Conservation (phyloP, 30 jellyfish, hydroid and myxozoan species). For the Mastigias papua region DNA sequence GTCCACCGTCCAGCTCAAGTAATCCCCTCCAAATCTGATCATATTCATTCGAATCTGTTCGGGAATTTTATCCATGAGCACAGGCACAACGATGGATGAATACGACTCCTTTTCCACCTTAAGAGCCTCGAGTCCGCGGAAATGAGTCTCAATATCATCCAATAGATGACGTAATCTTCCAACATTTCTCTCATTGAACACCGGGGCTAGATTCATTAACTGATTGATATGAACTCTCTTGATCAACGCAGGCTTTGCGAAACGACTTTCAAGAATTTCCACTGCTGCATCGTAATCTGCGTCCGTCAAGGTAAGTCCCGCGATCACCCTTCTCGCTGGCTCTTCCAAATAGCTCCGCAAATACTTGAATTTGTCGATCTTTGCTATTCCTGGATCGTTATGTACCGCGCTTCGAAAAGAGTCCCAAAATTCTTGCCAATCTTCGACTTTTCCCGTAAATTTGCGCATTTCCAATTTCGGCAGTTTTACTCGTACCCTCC, state of each 20-base stretch:
- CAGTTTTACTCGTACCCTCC: slow-evolving; percentile 10
- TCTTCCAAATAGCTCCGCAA: slow-evolving; percentile 24
- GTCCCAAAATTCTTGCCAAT: slow-evolving; percentile 54
- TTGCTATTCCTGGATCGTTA: neutral
- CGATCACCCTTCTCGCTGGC: slow-evolving; percentile 37
- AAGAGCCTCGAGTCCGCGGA: slow-evolving; percentile 47
- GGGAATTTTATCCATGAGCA: slow-evolving; percentile 46
- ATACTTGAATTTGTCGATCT: slow-evolving; percentile 24
- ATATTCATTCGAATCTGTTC: slow-evolving; percentile 19
- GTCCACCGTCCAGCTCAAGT: slow-evolving; percentile 19
- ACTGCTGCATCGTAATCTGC: slow-evolving; percentile 36
- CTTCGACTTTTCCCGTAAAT: slow-evolving; percentile 21
- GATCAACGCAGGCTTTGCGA: slow-evolving; percentile 32
- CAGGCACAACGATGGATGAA: slow-evolving; percentile 46
- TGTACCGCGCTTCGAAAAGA: slow-evolving; percentile 36
- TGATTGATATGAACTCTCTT: slow-evolving; percentile 49
- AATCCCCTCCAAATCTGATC: slow-evolving; percentile 31
- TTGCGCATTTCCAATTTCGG: slow-evolving; percentile 46
- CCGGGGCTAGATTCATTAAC: slow-evolving; percentile 14
- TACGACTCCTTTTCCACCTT: slow-evolving; percentile 25
- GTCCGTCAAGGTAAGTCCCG: slow-evolving; percentile 43
- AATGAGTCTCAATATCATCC: slow-evolving; percentile 47
- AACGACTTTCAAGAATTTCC: slow-evolving; percentile 7
- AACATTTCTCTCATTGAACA: slow-evolving; percentile 24
- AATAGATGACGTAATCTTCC: slow-evolving; percentile 4